Conservation (phyloP, 2,113 vertebrate genomes). For the Budorcas taxicolor region DNA sequence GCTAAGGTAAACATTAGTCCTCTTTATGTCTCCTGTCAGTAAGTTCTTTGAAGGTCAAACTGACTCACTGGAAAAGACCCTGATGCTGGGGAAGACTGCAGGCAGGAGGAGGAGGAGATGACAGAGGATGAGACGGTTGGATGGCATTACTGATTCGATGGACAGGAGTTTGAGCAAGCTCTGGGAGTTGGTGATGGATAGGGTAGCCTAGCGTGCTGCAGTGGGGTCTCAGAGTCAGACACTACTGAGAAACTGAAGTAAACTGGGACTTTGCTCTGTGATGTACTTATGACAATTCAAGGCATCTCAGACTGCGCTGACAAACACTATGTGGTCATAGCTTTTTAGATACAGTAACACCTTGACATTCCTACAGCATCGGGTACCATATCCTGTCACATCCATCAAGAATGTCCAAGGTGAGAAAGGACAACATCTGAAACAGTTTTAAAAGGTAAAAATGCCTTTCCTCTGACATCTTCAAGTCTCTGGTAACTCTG, state of each 20-base stretch:
- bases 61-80: neutral
- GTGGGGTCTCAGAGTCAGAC: neutral
- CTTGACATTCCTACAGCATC: conserved; percentile 9
- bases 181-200: neutral
- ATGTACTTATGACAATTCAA: neutral
- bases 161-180: neutral
- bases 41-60: neutral
- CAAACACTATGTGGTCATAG: neutral
- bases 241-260: neutral
- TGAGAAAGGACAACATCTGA: neutral
- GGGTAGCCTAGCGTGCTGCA: neutral
- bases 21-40: neutral
- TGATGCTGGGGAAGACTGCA: neutral
- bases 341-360: neutral
- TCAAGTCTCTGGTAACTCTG: conserved; percentile 12
- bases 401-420: neutral
- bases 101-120: neutral
- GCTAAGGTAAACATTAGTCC: neutral
- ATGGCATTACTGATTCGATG: neutral
- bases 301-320: neutral
- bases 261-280: neutral
- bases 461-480: conserved; percentile 22
- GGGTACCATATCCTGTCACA: neutral
- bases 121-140: neutral
- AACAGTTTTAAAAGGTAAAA: neutral